These are phyloP conservation scores for Cromileptes altivelis DNA, from an alignment of 2,113 vertebrate genomes.

Conservation along the genomic window DNA sequence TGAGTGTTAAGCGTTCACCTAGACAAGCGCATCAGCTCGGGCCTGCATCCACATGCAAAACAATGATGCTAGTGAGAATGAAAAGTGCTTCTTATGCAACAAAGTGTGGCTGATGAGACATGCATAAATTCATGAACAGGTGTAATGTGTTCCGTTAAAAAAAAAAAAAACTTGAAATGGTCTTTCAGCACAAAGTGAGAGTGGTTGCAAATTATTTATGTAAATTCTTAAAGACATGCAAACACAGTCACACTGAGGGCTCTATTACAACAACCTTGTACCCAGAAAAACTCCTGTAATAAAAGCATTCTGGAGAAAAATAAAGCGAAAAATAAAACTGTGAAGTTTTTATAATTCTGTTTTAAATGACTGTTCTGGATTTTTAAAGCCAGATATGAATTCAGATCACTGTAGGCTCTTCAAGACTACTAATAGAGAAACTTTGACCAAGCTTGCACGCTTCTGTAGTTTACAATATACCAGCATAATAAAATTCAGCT, in stretches of 20 bases:
- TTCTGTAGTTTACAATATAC: no score
- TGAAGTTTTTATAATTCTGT: not conserved
- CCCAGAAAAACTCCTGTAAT: not conserved
- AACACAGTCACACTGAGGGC: not conserved
- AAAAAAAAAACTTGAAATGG: slow-evolving; percentile 33
- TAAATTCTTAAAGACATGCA: slow-evolving; percentile 11
- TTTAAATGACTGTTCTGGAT: not conserved
- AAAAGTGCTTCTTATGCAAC: slow-evolving; percentile 44
- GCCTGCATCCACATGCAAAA: slow-evolving; percentile 15
- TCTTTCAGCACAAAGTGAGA: slow-evolving; percentile 36
- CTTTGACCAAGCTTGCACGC: no score
- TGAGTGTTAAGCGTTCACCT: slow-evolving; percentile 22
- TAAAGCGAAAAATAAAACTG: not conserved
- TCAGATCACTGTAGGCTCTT: no score
- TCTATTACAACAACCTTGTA: not conserved
- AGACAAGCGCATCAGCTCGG: slow-evolving; percentile 28
- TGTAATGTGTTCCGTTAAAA: slow-evolving; percentile 36
- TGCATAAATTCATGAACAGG: slow-evolving; percentile 65
- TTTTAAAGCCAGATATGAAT: not conserved
- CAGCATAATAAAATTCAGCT: no score
- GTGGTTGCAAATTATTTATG: slow-evolving; percentile 29
- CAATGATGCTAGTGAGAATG: slow-evolving; percentile 28
- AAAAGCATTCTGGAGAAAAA: not conserved
- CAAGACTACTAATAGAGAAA: no score
- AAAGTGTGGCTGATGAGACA: slow-evolving; percentile 37